Evolutionary conservation across 2,888 invertebrate species (phyloP), one percentile per base, ranked within the genome.

Genomic region (Malthinus flaveolus): DNA sequence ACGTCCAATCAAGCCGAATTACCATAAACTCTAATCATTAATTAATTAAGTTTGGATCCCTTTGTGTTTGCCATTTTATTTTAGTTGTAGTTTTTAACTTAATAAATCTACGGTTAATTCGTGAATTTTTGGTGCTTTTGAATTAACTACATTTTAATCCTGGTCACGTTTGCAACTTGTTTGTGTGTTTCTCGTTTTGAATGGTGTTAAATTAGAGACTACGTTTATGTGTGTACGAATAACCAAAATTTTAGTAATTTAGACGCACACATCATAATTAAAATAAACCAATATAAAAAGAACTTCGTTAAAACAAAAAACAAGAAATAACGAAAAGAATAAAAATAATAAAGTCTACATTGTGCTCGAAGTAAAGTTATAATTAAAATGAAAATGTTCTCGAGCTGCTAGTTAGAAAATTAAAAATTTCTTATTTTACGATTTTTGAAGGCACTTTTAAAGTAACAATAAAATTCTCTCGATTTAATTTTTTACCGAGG

Each of bases 141-240:
- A 48, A 39, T 32, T 44, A 12, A 33, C 45, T 23, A 34, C 12
- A 54, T 56, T 63, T 62, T 61, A 66, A 70, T 63, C 64, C 70
- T 55, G 60, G 64, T 69, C 71, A 71, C 71, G 71, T 71, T 62
- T 46, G 42, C 51, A 46, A 39, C 65, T n/a, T 67, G 64, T 70
- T 70, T 69, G 68, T 67, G 57, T 66, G 67, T 68, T 64, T 64
- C 59, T 54, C 45, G 57, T 62, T 66, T 64, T 68, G 65, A 71
- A 68, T 68, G 68, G 70, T 68, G 71, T 68, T 69, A 70, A 72
- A 71, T 72, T 72, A 69, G 68, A 66, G 66, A 63, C 66, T 60
- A 59, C 65, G 66, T 69, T 69, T 70, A 68, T 68, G 65, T 68
- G 68, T 64, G 61, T 56, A 66, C 61, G 50, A 55, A 59, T 64